Evolutionary conservation across 2,888 invertebrate species (phyloP).

Genomic region (Tachystola acroxantha): DNA sequence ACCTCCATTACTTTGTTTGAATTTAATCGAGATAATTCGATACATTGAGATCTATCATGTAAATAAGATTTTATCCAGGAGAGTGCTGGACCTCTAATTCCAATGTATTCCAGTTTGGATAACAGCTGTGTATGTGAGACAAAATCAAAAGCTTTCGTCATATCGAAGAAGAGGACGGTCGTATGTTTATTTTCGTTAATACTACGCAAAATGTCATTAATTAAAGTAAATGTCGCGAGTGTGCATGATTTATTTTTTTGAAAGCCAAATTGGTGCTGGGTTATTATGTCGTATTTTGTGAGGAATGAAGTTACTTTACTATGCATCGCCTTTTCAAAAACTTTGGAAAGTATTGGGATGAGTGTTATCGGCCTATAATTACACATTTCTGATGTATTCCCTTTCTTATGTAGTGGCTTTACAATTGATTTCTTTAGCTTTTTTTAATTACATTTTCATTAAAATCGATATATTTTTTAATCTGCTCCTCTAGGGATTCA

Average conservation of each 20-base stretch:
- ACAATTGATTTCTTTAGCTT: too few species aligned
- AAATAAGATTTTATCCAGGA: not conserved
- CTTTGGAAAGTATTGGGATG: too few species aligned
- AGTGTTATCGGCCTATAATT: too few species aligned
- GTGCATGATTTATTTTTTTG: constrained; percentile 12
- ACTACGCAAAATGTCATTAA: constrained; percentile 2
- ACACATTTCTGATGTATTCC: too few species aligned
- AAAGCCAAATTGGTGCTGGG: constrained; percentile 10
- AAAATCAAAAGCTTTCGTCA: constrained; percentile 13
- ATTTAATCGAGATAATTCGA: not conserved
- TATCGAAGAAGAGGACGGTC: constrained; percentile 10
- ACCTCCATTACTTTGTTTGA: not conserved
- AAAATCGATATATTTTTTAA: too few species aligned
- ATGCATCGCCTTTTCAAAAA: too few species aligned
- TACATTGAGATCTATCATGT: not conserved
- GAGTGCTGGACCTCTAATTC: not conserved
- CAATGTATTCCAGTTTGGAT: constrained; percentile 3
- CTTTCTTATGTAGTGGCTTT: too few species aligned
- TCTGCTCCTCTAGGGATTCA: too few species aligned
- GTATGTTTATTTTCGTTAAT: constrained; percentile 5
- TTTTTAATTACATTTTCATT: too few species aligned
- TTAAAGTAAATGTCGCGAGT: constrained; percentile 8
- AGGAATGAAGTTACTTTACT: not conserved
- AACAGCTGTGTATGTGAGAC: constrained; percentile 7
- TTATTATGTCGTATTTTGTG: constrained; percentile 5